phyloP scores from a whole-genome alignment of 2,888 invertebrate species.

The Tachystola acroxantha region DNA sequence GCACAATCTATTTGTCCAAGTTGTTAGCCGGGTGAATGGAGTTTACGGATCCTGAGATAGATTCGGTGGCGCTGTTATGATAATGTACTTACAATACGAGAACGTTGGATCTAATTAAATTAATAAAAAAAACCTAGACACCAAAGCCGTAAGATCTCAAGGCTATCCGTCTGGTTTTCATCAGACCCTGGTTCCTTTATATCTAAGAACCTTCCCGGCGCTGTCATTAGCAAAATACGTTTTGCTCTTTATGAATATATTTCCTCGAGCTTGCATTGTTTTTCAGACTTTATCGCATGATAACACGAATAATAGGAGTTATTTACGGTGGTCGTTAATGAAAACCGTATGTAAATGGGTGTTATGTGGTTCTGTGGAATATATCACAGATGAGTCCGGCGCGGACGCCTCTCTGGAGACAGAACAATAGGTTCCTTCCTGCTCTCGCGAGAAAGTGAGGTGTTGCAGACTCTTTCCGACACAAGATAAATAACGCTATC shows the following conservation, averaged over 20 bases:
- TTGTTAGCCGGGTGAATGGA: conserved; percentile 28
- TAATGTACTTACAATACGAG: no score
- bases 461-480: conserved; percentile 32
- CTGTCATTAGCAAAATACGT: conserved; percentile 47
- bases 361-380: conserved; percentile 31
- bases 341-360: conserved; percentile 44
- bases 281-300: conserved; percentile 27
- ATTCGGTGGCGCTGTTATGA: no score
- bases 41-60: conserved; percentile 35
- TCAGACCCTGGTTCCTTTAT: no score
- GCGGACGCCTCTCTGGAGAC: conserved; percentile 35
- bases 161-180: no score
- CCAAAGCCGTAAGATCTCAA: no score
- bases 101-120: no score
- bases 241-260: conserved; percentile 32
- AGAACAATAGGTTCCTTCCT: conserved; percentile 53
- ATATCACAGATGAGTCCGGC: conserved; percentile 22
- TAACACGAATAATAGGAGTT: conserved; percentile 26
- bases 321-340: conserved; percentile 39
- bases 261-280: conserved; percentile 28
- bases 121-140: no score
- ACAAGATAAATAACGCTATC: conserved; percentile 47
- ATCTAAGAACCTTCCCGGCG: no score
- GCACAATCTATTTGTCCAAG: conserved; percentile 44
- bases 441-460: conserved; percentile 32